Evolutionary conservation across 2,888 invertebrate species (phyloP), one percentile per base, ranked within the genome.

Genomic region (Heliconius cydno): DNA sequence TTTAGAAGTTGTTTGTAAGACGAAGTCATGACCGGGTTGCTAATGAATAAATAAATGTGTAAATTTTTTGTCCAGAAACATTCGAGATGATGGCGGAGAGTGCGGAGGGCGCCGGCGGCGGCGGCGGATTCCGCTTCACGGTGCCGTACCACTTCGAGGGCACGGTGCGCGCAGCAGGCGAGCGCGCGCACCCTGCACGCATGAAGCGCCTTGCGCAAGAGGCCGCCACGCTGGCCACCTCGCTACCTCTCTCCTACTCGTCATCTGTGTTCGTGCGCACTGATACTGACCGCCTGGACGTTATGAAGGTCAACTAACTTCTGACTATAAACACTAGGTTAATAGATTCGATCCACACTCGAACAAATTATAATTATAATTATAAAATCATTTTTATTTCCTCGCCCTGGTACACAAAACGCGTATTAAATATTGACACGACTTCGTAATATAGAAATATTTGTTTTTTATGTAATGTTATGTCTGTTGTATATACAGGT

Each of bases 221-320:
- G 94, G 98, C 98, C 70, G 98, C 98, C 82, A 99, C 99, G 52
- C 96, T 99, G 76, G 98, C 98, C 84, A 98, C 98, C 80, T 98
- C 98, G 84, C 96, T 99, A 87, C 99, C 99, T 83, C 96, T 99
- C 79, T 98, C 98, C 74, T 98, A 97, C 92, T 98, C 98, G 91
- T 98, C 98, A 90, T 98, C 98, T 84, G 99, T 99, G 83, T 99
- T 99, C 96, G 98, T 99, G 83, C 96, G 99, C 85, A 98, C 98
- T 92, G 99, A 99, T 94, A 97, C 98, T 82, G 98, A 99, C 92
- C 96, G 99, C 82, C 96, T 99, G 85, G 99, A 99, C 92, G 97
- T 99, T 84, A 99, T 99, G 98, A 99, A 99, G 96, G 98, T 97
- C 88, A 97, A 83, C 98, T 22, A 10, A 10, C 57, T 60, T n/a